A percentile compares a stretch with the other conserved stretches of the same genome.
Conservation (phyloP, 2,797 vertebrate genomes). For the Poeciliopsis infans region DNA sequence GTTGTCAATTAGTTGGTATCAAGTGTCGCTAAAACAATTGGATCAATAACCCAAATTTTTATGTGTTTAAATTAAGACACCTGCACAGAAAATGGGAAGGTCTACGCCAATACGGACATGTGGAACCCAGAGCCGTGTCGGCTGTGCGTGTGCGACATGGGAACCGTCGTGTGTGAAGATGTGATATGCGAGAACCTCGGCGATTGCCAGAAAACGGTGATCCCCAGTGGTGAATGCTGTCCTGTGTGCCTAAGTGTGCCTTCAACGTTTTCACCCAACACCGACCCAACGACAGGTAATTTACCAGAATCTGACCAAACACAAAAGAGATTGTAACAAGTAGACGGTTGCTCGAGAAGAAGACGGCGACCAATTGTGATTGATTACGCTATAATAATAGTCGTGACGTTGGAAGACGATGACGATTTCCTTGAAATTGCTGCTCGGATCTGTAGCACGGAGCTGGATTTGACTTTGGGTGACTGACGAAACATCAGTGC, state of each 20-base stretch:
- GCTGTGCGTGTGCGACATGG: conserved; percentile 64
- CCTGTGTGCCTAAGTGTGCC: conserved; percentile 57
- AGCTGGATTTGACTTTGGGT: neutral
- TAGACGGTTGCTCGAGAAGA: neutral
- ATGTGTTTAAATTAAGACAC: conserved; percentile 45
- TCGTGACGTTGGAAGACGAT: neutral
- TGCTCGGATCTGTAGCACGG: neutral
- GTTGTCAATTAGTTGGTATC: neutral
- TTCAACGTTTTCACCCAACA: conserved; percentile 5
- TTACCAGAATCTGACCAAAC: neutral
- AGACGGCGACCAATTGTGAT: neutral
- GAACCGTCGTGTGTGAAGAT: conserved; percentile 51
- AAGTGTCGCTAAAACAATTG: neutral
- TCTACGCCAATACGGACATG: conserved; percentile 56
- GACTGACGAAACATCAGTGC: neutral
- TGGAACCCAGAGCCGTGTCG: conserved; percentile 68
- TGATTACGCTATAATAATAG: neutral
- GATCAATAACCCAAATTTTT: neutral
- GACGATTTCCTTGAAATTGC: neutral
- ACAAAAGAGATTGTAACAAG: neutral
- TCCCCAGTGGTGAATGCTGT: conserved; percentile 71
- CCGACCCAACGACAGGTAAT: conserved; percentile 34
- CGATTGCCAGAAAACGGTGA: conserved; percentile 45
- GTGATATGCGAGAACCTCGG: conserved; percentile 62
- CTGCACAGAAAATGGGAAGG: conserved; percentile 66